Conservation (phyloP, 2,113 vertebrate species). For the Ranitomeya variabilis region DNA sequence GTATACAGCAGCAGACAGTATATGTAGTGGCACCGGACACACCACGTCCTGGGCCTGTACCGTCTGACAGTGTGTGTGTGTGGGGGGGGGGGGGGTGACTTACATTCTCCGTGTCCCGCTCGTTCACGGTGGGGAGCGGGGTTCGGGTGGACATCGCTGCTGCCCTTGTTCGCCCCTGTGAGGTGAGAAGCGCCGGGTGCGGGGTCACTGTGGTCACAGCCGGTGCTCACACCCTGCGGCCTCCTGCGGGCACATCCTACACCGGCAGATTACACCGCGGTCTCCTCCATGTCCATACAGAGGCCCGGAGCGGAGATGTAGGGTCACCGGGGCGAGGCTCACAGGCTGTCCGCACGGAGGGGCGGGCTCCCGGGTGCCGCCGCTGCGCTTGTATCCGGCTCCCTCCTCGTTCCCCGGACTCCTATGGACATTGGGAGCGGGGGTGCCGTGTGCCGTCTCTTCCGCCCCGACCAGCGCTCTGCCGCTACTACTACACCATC, state of each 20-base stretch:
- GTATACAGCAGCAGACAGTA: too few relatives aligned
- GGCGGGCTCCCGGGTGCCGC: constrained; percentile 29
- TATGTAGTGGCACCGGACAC: too few relatives aligned
- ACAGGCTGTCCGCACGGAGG: constrained; percentile 29
- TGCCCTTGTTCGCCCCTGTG: constrained; percentile 60
- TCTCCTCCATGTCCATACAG: constrained; percentile 42
- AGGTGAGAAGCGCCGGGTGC: constrained; percentile 27
- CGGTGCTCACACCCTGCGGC: not conserved
- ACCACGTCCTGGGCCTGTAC: too few relatives aligned
- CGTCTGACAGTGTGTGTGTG: too few relatives aligned
- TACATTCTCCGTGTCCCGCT: constrained; percentile 91
- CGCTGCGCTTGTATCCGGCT: not conserved
- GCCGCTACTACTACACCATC: constrained; percentile 68
- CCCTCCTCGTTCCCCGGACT: constrained; percentile 29
- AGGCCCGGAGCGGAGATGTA: constrained; percentile 51
- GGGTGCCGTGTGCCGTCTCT: not conserved
- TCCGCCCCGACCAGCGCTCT: constrained; percentile 45
- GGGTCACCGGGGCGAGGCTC: constrained; percentile 61
- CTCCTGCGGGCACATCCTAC: constrained; percentile 29
- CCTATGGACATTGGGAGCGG: constrained; percentile 39
- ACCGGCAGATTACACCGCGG: not conserved
- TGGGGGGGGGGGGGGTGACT: too few relatives aligned
- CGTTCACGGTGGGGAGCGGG: constrained; percentile 91
- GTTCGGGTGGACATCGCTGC: constrained; percentile 91
- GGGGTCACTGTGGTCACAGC: constrained; percentile 59